Conservation (phyloP, 2,888 invertebrate genomes). For the Phyto melanocephala region DNA sequence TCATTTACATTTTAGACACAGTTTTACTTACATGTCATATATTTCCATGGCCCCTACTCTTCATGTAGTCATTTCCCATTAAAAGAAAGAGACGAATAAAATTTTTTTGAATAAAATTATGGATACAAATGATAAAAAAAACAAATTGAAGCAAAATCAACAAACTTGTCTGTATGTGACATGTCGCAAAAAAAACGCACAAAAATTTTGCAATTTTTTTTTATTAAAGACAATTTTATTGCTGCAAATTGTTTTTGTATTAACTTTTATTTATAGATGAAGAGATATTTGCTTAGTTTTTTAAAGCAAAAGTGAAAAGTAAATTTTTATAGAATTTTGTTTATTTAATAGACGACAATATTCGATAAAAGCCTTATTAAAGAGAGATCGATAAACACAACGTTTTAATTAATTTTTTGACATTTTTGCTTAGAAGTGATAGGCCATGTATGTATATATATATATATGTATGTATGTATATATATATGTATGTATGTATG, state of each 20-base stretch:
- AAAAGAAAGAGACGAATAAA: neutral
- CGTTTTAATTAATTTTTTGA: too few relatives aligned
- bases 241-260: constrained; percentile 2
- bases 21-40: constrained; percentile 6
- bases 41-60: neutral
- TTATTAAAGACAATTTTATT: constrained; percentile 7
- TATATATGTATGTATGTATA: too few relatives aligned
- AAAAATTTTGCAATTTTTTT: neutral
- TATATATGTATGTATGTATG: too few relatives aligned
- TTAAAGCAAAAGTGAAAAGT: too few relatives aligned
- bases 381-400: too few relatives aligned
- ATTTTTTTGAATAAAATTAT: constrained; percentile 44
- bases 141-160: constrained; percentile 48
- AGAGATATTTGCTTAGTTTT: too few relatives aligned
- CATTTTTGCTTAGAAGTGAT: too few relatives aligned
- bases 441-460: too few relatives aligned
- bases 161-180: constrained; percentile 50
- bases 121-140: constrained; percentile 6
- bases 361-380: too few relatives aligned
- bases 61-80: neutral
- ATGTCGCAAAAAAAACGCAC: constrained; percentile 28
- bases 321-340: too few relatives aligned
- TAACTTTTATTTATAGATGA: too few relatives aligned
- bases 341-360: too few relatives aligned
- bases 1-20: constrained; percentile 47